Percentiles rank a stretch among this genome's conserved stretches.
Evolutionary conservation across 2,113 vertebrate genomes (phyloP).

Genomic region (Phrynosoma platyrhinos): DNA sequence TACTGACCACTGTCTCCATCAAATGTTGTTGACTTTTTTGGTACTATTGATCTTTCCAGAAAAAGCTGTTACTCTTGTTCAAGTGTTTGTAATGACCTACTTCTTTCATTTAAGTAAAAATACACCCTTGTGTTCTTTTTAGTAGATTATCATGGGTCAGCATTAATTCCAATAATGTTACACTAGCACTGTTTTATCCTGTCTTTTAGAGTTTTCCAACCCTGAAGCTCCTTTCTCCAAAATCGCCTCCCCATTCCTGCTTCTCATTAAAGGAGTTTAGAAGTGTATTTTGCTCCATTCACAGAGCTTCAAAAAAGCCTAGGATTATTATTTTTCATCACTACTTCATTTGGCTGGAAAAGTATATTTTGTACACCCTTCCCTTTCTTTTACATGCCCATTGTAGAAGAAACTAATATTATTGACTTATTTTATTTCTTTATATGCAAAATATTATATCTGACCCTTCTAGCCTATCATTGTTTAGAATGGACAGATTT

Average conservation of each 20-base stretch:
- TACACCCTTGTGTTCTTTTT: not conserved
- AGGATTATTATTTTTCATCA: constrained; percentile 7
- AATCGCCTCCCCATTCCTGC: not conserved
- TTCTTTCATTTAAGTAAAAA: constrained; percentile 6
- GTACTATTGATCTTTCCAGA: constrained; percentile 10
- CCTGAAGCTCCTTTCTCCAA: not conserved
- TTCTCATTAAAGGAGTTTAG: not conserved
- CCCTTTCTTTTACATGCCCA: not conserved
- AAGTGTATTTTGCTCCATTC: not conserved
- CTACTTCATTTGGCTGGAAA: not conserved
- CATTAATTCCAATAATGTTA: not conserved
- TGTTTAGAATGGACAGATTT: not conserved
- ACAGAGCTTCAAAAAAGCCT: not conserved
- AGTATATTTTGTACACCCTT: not conserved
- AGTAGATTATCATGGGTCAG: constrained; percentile 1
- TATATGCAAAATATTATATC: not conserved
- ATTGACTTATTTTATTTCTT: not conserved
- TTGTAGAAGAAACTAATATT: not conserved
- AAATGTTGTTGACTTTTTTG: not conserved
- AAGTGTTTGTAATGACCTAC: constrained; percentile 5
- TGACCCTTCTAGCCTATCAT: not conserved
- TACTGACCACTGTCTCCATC: not conserved
- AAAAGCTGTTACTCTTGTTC: not conserved
- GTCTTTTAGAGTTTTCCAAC: not conserved
- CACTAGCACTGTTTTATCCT: not conserved